Evolutionary conservation across 2,888 invertebrate species (phyloP).

Genomic region (Cataglyphis altisquamis): DNA sequence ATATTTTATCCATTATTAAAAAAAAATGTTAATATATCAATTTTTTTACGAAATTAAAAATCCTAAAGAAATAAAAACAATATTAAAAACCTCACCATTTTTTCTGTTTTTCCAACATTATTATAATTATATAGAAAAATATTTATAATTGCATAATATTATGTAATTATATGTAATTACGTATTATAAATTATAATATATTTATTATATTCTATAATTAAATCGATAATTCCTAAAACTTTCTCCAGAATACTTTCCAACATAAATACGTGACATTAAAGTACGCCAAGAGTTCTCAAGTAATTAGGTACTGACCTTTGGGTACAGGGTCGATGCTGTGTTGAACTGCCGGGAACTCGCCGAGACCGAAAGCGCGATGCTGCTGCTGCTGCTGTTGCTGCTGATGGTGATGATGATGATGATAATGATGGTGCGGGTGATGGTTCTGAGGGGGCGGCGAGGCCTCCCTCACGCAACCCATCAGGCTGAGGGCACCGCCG

Average conservation of each 20-base stretch:
- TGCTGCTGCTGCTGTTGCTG: slow-evolving; percentile 85
- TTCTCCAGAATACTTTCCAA: not conserved
- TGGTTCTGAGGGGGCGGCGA: slow-evolving; percentile 88
- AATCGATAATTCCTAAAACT: not conserved
- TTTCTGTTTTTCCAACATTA: not conserved
- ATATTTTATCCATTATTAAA: not conserved
- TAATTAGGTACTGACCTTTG: slow-evolving; percentile 78
- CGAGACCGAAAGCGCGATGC: slow-evolving; percentile 83
- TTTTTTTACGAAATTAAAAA: not conserved
- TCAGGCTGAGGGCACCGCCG: slow-evolving; percentile 89
- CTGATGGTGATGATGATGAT: slow-evolving; percentile 81
- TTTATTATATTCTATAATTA: not conserved
- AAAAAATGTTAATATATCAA: not conserved
- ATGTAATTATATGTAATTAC: not conserved
- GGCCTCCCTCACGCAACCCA: slow-evolving; percentile 89
- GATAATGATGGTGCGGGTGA: slow-evolving; percentile 86
- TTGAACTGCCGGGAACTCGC: slow-evolving; percentile 76
- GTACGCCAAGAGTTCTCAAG: not conserved
- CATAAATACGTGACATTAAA: not conserved
- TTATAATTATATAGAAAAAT: not conserved
- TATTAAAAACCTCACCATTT: not conserved
- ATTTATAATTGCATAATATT: not conserved
- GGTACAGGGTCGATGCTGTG: slow-evolving; percentile 81
- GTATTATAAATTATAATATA: not conserved
- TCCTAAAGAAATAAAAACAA: not conserved